Evolutionary conservation across 2,888 invertebrate species (phyloP).

Genomic region (Drosophila fungiperda): DNA sequence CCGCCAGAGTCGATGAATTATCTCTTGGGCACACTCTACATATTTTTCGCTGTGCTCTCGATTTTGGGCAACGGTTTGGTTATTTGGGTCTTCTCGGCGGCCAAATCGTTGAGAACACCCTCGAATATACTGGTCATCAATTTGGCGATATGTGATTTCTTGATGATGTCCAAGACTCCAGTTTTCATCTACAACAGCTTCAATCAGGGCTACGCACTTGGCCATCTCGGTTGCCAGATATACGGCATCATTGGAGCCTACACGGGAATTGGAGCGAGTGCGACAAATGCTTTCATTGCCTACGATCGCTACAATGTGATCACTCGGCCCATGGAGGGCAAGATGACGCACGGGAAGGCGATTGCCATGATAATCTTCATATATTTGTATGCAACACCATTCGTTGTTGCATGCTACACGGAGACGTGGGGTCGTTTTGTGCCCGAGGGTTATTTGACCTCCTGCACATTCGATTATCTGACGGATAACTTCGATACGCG

Average conservation of each 20-base stretch:
- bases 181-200: slow-evolving; percentile 90
- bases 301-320: slow-evolving; percentile 93
- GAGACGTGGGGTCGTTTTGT: slow-evolving; percentile 95
- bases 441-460: slow-evolving; percentile 96
- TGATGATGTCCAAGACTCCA: slow-evolving; percentile 95
- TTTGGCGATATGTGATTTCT: slow-evolving; percentile 92
- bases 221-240: slow-evolving; percentile 91
- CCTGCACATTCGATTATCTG: slow-evolving; percentile 93
- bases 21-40: slow-evolving; percentile 91
- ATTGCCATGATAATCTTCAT: slow-evolving; percentile 90
- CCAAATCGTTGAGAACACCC: slow-evolving; percentile 86
- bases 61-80: slow-evolving; percentile 93
- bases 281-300: slow-evolving; percentile 94
- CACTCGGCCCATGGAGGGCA: slow-evolving; percentile 92
- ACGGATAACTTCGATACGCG: slow-evolving; percentile 92
- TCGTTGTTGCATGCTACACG: slow-evolving; percentile 91
- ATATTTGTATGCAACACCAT: slow-evolving; percentile 93
- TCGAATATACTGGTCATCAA: slow-evolving; percentile 94
- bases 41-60: slow-evolving; percentile 90
- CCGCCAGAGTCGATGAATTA: slow-evolving; percentile 93
- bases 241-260: slow-evolving; percentile 91
- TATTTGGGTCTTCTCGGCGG: slow-evolving; percentile 90
- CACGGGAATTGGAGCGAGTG: slow-evolving; percentile 91
- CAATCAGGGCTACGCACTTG: slow-evolving; percentile 90
- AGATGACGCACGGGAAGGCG: slow-evolving; percentile 92